A percentile compares a stretch with the other conserved stretches of the same genome.
phyloP scores from a whole-genome alignment of 2,888 invertebrate species.

The Drosophila nigricruria region DNA sequence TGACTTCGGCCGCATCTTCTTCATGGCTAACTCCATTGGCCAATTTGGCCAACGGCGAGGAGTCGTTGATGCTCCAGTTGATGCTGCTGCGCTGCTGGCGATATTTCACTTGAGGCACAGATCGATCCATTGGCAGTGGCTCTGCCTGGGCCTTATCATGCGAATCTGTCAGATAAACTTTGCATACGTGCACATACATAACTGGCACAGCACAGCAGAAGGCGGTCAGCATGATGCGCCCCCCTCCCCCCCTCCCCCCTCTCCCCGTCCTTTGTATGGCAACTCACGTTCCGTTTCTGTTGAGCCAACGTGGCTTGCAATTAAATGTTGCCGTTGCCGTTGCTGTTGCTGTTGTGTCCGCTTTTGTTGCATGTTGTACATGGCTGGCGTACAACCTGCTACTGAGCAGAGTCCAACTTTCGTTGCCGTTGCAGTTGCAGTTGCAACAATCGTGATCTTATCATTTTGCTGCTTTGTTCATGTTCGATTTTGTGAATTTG shows the following conservation, averaged over 20 bases:
- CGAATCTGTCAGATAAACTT: conserved; percentile 78
- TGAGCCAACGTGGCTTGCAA: conserved; percentile 74
- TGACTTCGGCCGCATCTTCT: conserved; percentile 29
- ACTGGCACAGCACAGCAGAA: conserved; percentile 51
- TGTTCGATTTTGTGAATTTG: conserved; percentile 79
- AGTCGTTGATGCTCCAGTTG: conserved; percentile 50
- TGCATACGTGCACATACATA: conserved; percentile 72
- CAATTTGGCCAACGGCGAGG: conserved; percentile 63
- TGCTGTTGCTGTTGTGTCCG: conserved; percentile 41
- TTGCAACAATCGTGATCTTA: conserved; percentile 73
- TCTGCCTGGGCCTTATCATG: conserved; percentile 63
- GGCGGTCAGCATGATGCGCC: conserved; percentile 41
- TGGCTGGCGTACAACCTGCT: conserved; percentile 68
- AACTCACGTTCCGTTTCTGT: conserved; percentile 56
- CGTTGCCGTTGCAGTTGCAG: conserved; percentile 34
- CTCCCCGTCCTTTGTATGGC: too few species aligned
- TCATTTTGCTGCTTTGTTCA: conserved; percentile 76
- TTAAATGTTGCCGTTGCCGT: conserved; percentile 58
- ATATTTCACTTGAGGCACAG: conserved; percentile 72
- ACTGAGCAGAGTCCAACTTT: conserved; percentile 48
- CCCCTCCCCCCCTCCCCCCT: neutral
- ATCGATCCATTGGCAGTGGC: conserved; percentile 58
- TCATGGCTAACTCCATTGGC: too few species aligned
- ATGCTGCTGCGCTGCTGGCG: conserved; percentile 51
- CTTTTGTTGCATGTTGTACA: conserved; percentile 65